Evolutionary conservation across 2,113 vertebrate species (phyloP).

Genomic region (Tursiops truncatus): DNA sequence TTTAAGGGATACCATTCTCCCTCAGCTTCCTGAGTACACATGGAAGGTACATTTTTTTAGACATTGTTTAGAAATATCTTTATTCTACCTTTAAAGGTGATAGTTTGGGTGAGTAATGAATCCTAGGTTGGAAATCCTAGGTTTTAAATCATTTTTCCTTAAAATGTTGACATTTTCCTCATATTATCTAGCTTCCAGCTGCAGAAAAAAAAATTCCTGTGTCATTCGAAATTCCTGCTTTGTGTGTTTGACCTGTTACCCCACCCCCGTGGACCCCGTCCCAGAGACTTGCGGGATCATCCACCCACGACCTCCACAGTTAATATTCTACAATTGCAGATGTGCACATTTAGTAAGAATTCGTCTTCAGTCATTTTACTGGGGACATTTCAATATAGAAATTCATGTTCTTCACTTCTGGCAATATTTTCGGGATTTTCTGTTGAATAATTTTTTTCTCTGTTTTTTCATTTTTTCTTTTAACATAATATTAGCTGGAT

Average conservation of each 20-base stretch:
- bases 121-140: background rate
- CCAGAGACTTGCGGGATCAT: background rate
- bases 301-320: background rate
- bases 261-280: background rate
- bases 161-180: background rate
- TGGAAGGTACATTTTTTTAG: background rate
- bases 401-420: background rate
- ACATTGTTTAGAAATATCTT: background rate
- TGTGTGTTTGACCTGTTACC: background rate
- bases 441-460: background rate
- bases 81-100: background rate
- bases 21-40: background rate
- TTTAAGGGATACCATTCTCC: background rate
- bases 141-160: background rate
- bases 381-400: background rate
- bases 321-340: background rate
- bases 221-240: background rate
- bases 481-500: background rate
- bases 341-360: background rate
- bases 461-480: background rate
- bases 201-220: background rate
- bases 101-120: background rate
- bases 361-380: background rate
- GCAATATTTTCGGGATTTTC: background rate
- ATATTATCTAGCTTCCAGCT: background rate